Conservation (phyloP, 1,140 invertebrate species). For the Brachionus paranguensis region DNA sequence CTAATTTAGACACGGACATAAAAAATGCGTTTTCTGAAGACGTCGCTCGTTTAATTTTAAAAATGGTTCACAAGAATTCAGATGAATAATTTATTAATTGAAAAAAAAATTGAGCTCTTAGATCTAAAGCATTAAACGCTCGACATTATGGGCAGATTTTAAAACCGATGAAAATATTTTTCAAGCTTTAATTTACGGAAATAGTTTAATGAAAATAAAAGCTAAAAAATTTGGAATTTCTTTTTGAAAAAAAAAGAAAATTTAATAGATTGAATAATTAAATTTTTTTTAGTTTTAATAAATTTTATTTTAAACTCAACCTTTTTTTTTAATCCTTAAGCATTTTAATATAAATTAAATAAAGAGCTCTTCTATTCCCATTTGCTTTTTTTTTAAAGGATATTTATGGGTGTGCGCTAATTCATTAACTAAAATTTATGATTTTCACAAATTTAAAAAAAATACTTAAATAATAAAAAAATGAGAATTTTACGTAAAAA, state of each 20-base stretch:
- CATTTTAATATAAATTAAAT: not conserved
- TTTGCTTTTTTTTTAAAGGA: not conserved
- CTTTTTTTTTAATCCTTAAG: no score
- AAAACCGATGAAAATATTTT: not conserved
- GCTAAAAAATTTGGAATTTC: not conserved
- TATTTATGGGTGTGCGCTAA: no score
- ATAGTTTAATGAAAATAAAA: not conserved
- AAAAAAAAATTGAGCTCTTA: not conserved
- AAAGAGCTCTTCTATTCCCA: no score
- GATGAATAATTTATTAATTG: not conserved
- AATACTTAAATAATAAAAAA: no score
- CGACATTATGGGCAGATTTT: not conserved
- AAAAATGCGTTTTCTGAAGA: not conserved
- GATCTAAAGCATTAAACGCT: not conserved
- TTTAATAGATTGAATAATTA: not conserved
- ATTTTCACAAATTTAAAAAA: no score
- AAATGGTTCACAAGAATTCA: conserved; percentile 34
- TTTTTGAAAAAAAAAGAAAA: not conserved
- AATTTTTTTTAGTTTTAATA: not conserved
- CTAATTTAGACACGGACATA: not conserved
- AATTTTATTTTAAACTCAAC: no score
- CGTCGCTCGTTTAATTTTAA: conserved; percentile 6
- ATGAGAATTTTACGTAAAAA: no score
- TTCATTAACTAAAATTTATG: no score
- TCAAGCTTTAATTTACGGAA: not conserved